Base-by-base conservation (phyloP, 2,888 invertebrate species). In the Elegia similella region DNA sequence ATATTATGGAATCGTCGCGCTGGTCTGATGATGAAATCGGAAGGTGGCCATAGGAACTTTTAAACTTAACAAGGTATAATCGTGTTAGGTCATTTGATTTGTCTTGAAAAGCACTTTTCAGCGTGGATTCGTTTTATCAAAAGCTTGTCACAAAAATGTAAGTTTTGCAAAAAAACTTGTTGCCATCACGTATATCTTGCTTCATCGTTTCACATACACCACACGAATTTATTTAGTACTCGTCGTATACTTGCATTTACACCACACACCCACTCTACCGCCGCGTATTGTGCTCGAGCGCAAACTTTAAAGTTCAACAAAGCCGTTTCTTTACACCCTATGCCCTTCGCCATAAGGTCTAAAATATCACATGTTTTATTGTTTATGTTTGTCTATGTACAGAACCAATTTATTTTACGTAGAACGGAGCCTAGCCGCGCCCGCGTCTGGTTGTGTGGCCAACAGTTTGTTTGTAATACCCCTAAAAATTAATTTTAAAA, bases 361-460 rank as follows among this genome's bases (percentile, higher is more conserved):
- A 55, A 5, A 44, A 34, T 55, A 32, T 8, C 12, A 13, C 12
- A 10, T 42, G 6, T 17, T 42, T n/a, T 16, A 10, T n/a, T 38
- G 10, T 43, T 13, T 2, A n/a, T 55, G 32, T 30, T 43, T 44
- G 44, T 44, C 34, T 44, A 44, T 44, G 34, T 55, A 55, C 44
- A 43, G 44, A 55, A 16, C 30, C 54, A 55, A 44, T 44, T 55
- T 44, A 55, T 55, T 54, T 55, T 55, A 55, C 54, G 54, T 55
- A 44, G 46, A 46, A 55, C 15, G 30, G 6, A 16, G 34, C 50
- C 50, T 34, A 10, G 50, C 50, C 50, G 34, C 50, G 50, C 50
- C 50, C 17, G 32, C 6, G 34, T 12, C 16, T 16, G 17, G 12
- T 16, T 2, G 50, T 50, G 50, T 17, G 34, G 12, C 50, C 50